These are phyloP conservation scores for Parazoanthus swiftii DNA, from an alignment of 92 coral and sea anemone genomes.

Conservation along the genomic window DNA sequence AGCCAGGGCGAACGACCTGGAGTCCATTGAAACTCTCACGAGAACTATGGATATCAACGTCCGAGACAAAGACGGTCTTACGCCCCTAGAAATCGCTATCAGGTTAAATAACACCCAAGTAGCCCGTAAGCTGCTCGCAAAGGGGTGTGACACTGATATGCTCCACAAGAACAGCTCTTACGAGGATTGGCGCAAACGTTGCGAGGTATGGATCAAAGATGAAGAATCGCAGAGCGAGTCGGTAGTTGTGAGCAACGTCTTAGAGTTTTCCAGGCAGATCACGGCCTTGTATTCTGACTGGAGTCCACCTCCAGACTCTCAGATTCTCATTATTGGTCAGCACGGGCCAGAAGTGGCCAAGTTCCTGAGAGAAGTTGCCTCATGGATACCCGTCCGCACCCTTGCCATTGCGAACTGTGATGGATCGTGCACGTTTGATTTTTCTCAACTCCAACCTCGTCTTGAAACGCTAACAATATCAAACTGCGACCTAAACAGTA, in stretches of 20 bases:
- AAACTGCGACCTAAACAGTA: slow-evolving; percentile 67
- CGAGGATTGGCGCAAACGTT: slow-evolving; percentile 69
- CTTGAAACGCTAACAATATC: slow-evolving; percentile 69
- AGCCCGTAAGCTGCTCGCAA: slow-evolving; percentile 59
- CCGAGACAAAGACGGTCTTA: slow-evolving; percentile 61
- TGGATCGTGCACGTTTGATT: slow-evolving; percentile 61
- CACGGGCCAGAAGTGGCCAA: slow-evolving; percentile 71
- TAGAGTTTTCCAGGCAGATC: slow-evolving; percentile 69
- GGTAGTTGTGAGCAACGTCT: slow-evolving; percentile 54
- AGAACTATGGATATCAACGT: slow-evolving; percentile 73
- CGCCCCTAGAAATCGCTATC: slow-evolving; percentile 72
- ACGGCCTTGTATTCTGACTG: slow-evolving; percentile 69
- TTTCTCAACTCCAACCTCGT: slow-evolving; percentile 62
- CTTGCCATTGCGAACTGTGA: slow-evolving; percentile 70
- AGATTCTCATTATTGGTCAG: slow-evolving; percentile 75
- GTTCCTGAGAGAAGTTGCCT: slow-evolving; percentile 73
- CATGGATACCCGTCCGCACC: slow-evolving; percentile 62
- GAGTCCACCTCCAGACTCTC: slow-evolving; percentile 58
- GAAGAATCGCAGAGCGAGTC: slow-evolving; percentile 52
- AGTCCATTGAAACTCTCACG: slow-evolving; percentile 70
- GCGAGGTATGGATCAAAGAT: slow-evolving; percentile 81
- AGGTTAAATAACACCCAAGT: slow-evolving; percentile 50
- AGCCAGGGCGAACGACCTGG: slow-evolving; percentile 68
- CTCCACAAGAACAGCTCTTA: slow-evolving; percentile 17
- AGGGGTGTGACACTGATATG: slow-evolving; percentile 70